Evolutionary conservation across 2,888 invertebrate genomes (phyloP).

Genomic region (Hemaris fuciformis): DNA sequence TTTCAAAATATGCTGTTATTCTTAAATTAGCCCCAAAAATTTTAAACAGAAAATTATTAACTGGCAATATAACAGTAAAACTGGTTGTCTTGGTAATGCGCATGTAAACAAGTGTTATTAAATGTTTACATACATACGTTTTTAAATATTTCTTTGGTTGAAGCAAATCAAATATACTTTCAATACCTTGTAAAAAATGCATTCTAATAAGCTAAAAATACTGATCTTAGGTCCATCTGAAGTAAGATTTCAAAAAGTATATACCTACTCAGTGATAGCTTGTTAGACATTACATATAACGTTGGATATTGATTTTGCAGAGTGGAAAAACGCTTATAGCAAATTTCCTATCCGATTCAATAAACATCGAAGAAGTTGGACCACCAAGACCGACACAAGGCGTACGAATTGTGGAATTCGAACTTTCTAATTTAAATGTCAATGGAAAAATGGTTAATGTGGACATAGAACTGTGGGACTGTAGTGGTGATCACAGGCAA

Average conservation of each 20-base stretch:
- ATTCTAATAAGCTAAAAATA: slow-evolving; percentile 77
- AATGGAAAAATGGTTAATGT: slow-evolving; percentile 81
- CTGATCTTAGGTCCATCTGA: slow-evolving; percentile 80
- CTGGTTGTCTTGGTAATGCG: slow-evolving; percentile 30
- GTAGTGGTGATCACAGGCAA: slow-evolving; percentile 88
- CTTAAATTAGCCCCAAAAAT: too few relatives aligned
- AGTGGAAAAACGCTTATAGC: slow-evolving; percentile 87
- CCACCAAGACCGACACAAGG: slow-evolving; percentile 87
- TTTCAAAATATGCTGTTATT: too few relatives aligned
- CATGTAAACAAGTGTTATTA: slow-evolving; percentile 22
- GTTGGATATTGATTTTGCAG: too few relatives aligned
- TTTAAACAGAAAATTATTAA: not conserved
- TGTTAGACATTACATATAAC: too few relatives aligned
- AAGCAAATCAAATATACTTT: not conserved
- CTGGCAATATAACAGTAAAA: not conserved
- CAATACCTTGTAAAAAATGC: slow-evolving; percentile 44
- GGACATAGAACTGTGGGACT: slow-evolving; percentile 91
- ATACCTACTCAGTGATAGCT: too few relatives aligned
- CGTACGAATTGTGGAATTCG: slow-evolving; percentile 89
- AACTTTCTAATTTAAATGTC: slow-evolving; percentile 82
- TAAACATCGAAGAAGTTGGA: slow-evolving; percentile 83
- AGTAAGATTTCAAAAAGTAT: too few relatives aligned
- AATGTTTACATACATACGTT: not conserved
- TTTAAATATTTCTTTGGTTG: not conserved
- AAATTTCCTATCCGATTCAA: slow-evolving; percentile 85